Conservation (phyloP, 2,113 vertebrate species). For the Hippocampus zosterae region DNA sequence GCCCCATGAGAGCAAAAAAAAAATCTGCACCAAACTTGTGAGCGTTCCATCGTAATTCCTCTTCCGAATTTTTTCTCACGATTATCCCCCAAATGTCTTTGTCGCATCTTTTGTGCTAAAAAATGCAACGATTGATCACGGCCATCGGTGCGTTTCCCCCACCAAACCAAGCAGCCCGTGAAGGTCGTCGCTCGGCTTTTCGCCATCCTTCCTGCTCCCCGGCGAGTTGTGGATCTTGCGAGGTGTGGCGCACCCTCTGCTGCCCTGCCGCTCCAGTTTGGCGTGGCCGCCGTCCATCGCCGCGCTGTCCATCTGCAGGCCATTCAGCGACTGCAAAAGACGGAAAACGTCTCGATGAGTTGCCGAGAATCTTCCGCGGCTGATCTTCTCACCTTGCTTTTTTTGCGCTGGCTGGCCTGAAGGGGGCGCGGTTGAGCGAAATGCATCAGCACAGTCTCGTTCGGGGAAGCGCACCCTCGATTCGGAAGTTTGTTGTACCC, state of each 20-base stretch:
- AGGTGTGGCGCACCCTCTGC: slow-evolving; percentile 66
- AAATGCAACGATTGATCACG: neutral
- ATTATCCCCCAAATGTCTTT: too few relatives aligned
- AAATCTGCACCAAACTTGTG: too few relatives aligned
- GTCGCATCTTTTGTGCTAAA: too few relatives aligned
- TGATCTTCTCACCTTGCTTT: slow-evolving; percentile 74
- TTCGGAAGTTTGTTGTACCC: slow-evolving; percentile 72
- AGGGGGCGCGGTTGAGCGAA: slow-evolving; percentile 63
- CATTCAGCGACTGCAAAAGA: slow-evolving; percentile 78
- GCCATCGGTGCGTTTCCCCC: neutral
- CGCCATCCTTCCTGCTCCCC: slow-evolving; percentile 66
- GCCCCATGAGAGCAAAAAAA: neutral
- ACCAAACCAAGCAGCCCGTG: slow-evolving; percentile 56
- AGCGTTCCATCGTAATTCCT: too few relatives aligned
- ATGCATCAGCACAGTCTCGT: slow-evolving; percentile 56
- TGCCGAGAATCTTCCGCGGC: too few relatives aligned
- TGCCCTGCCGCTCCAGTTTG: slow-evolving; percentile 81
- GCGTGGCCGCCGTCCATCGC: slow-evolving; percentile 72
- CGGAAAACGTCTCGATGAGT: neutral
- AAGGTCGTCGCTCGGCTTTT: slow-evolving; percentile 80
- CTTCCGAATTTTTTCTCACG: too few relatives aligned
- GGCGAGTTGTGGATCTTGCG: slow-evolving; percentile 75
- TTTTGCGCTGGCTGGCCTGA: slow-evolving; percentile 79
- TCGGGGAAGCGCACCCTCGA: too few relatives aligned
- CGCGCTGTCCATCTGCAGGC: slow-evolving; percentile 88